Evolutionary conservation across 2,888 invertebrate genomes (phyloP), one percentile per base, ranked within the genome.

Genomic region (Leptopterna dolabrata): DNA sequence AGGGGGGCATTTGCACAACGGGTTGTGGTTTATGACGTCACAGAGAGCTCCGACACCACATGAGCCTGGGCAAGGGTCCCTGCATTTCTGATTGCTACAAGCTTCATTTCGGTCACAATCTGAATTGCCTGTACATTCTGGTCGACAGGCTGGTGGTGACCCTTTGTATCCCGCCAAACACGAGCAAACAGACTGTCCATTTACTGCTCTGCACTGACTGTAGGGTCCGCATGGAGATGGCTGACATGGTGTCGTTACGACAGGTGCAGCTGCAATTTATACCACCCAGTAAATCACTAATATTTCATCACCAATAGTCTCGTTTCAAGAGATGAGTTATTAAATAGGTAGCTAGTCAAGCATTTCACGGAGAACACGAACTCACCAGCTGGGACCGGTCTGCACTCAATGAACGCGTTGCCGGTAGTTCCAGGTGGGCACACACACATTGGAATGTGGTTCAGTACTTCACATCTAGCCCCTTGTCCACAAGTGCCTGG

Each of bases 171-270:
- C 94, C 84, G 94, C 94, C 24, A 95, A 92, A 91, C 97, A 97
- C 89, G 95, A 94, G 91, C 97, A 97, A 19, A 95, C 94, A 71
- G 96, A 94, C 90, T 93, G 88, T 3, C 90, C 94, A 87, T 95
- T 94, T 14, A 87, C 87, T 88, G 94, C 93, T 90, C 94, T 92
- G 91, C 97, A 97, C 89, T 95, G 92, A 4, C 96, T 94, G 91
- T 96, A 96, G 0, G 96, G 95, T 88, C 97, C 97, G 92, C 97
- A 97, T 0, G 97, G 96, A 43, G 95, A 95, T 87, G 96, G 96
- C 88, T 93, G 93, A 91, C 97, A 97, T 11, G 95, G 95, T 14
- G 87, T 87, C 4, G 80, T 29, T 27, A 86, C 87, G 47, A 89
- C 81, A 24, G 88, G 88, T 36, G 88, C 71, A 73, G 88, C 87